Base-by-base conservation (phyloP, 2,888 invertebrate species). In the Caradrina kadenii region DNA sequence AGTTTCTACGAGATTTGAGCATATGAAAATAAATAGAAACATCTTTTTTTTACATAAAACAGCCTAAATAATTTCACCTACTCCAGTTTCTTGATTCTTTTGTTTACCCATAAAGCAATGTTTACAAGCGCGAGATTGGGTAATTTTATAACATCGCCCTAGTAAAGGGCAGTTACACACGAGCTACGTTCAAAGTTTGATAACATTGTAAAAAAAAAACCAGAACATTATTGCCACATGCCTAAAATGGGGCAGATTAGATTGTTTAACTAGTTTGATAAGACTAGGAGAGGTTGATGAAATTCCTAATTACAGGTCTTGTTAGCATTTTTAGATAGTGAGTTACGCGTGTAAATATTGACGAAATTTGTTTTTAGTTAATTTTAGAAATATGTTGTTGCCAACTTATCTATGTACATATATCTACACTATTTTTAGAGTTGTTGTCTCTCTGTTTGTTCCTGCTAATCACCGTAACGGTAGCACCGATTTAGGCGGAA, bases 151-250 rank as follows among this genome's bases (percentile, higher is more conserved):
- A 68, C 70, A 62, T 61, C 19, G 69, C 64, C 66, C 69, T 64
- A 63, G 65, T 73, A 59, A 69, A 75, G 69, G 67, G 72, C 70
- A 76, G 63, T 66, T 61, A 54, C 78, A 63, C 72, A 81, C 62
- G 56, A 17, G 26, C 42, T 45, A 59, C 42, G 64, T 69, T 54
- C 48, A 62, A 81, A 80, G 85, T 83, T 78, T 81, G 88, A 88
- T 89, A 88, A 87, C 79, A 64, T 71, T 79, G 70, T 81, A 87
- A 86, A 45, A 45, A 39, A 35, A 89, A 86, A 86, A 85, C 86
- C 80, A 79, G 83, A 82, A 83, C 81, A 71, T 48, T 66, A 49
- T 81, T 80, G 76, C 82, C 68, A 60, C 79, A 84, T 56, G 79
- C 58, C 56, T 39, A 63, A 85, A 83, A 63, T 80, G 63, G 82